Conservation (phyloP, 2,797 vertebrate species). For the Lepus townsendii region DNA sequence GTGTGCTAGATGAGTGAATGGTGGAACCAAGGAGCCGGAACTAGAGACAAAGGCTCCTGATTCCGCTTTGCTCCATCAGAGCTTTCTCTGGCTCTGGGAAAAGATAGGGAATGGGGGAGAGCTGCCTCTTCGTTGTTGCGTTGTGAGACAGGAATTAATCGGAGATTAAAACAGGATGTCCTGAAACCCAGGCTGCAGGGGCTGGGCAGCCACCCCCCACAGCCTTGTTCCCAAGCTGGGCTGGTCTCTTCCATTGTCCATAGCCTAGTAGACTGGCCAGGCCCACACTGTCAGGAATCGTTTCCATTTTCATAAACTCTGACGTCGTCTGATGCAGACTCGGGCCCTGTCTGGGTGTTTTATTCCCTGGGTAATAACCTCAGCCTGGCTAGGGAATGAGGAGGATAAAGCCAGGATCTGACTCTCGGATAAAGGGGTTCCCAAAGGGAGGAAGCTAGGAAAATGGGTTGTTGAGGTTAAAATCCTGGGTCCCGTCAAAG, state of each 20-base stretch:
- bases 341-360: neutral
- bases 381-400: neutral
- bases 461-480: neutral
- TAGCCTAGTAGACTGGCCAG: too few species aligned
- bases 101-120: neutral
- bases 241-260: neutral
- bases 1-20: neutral
- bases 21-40: neutral
- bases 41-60: neutral
- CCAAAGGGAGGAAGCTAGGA: neutral
- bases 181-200: neutral
- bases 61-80: neutral
- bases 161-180: neutral
- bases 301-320: conserved; percentile 10
- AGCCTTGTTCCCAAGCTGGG: neutral
- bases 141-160: neutral
- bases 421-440: neutral
- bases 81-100: neutral
- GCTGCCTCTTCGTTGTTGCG: neutral
- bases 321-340: neutral
- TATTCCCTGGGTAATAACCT: conserved; percentile 1
- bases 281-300: neutral
- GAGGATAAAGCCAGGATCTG: neutral
- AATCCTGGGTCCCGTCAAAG: neutral
- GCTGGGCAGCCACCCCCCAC: neutral